Base-by-base conservation (phyloP, 2,888 invertebrate genomes). In the Oligia fasciuncula region DNA sequence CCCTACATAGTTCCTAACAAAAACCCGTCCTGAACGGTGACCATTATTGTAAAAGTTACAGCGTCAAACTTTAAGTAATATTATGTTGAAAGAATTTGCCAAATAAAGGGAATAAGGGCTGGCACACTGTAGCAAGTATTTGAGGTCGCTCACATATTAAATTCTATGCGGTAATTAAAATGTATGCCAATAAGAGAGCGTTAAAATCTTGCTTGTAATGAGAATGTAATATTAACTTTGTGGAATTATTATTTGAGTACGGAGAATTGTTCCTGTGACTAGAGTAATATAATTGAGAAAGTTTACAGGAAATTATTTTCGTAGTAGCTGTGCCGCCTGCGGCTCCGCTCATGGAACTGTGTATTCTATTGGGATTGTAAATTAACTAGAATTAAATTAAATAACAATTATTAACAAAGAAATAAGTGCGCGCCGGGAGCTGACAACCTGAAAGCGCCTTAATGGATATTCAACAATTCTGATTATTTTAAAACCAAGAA, bases 161-260 rank as follows among this genome's bases (percentile, higher is more conserved):
- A 89, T 85, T 89, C 78, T 88, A 80, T 49, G 46, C 35, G 71
- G 68, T 85, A 89, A 88, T 88, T 86, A 88, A 85, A 85, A 82
- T 87, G 29, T 71, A 68, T 79, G 65, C n/a, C 71, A 80, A 79
- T 83, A 85, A 67, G 66, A 76, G 49, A 70, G 19, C 40, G 70
- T 35, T 66, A 35, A 69, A 75, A 80, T 79, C 51, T 73, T 77
- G 73, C 35, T 3, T 54, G 51, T 79, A 66, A 82, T 84, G 63
- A 78, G 66, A 81, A 79, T 40, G 49, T 86, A 14, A 77, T 81
- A 81, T 77, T 77, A 78, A 86, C 73, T 88, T 76, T 63, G 69
- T 40, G 67, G 62, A 75, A 74, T 69, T 72, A 84, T 68, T 68
- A 85, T 80, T 85, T 63, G 68, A 82, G 51, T 35, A 46, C 35